Conservation (phyloP, 2,888 invertebrate species). For the Neria commutata region DNA sequence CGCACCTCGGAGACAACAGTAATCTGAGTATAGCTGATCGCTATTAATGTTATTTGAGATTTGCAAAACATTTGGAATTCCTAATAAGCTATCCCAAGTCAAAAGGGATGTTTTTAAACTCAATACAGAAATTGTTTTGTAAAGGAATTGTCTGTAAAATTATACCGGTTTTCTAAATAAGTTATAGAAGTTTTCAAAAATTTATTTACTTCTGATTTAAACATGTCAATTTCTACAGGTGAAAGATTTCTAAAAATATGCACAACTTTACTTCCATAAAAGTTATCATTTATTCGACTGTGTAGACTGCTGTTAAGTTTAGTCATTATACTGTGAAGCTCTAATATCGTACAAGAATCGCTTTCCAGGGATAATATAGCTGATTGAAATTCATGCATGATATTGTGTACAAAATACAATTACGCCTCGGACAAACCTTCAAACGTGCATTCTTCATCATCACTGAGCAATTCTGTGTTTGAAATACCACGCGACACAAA, state of each 20-base stretch:
- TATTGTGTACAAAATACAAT: slow-evolving; percentile 17
- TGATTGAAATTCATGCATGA: slow-evolving; percentile 19
- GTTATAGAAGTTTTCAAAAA: slow-evolving; percentile 16
- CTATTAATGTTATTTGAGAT: slow-evolving; percentile 21
- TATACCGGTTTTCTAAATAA: slow-evolving; percentile 18
- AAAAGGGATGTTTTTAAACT: slow-evolving; percentile 20
- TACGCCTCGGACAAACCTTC: slow-evolving; percentile 4
- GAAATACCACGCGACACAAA: slow-evolving; percentile 3
- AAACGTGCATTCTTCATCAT: slow-evolving; percentile 9
- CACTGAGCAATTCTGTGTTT: neutral
- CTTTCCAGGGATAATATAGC: slow-evolving; percentile 19
- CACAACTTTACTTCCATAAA: slow-evolving; percentile 18
- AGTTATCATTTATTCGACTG: slow-evolving; percentile 16
- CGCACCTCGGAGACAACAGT: slow-evolving; percentile 21
- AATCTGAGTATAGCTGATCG: slow-evolving; percentile 21
- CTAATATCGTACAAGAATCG: slow-evolving; percentile 21
- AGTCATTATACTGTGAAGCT: slow-evolving; percentile 20
- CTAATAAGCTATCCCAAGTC: slow-evolving; percentile 18
- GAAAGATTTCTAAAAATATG: slow-evolving; percentile 12
- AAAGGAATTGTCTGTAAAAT: slow-evolving; percentile 18
- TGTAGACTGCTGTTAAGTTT: slow-evolving; percentile 13
- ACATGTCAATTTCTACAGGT: slow-evolving; percentile 3
- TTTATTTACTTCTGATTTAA: slow-evolving; percentile 15
- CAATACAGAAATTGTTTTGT: slow-evolving; percentile 19
- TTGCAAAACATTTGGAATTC: slow-evolving; percentile 19